Evolutionary conservation across 2,888 invertebrate genomes (phyloP).

Genomic region (Tinea semifulvella): DNA sequence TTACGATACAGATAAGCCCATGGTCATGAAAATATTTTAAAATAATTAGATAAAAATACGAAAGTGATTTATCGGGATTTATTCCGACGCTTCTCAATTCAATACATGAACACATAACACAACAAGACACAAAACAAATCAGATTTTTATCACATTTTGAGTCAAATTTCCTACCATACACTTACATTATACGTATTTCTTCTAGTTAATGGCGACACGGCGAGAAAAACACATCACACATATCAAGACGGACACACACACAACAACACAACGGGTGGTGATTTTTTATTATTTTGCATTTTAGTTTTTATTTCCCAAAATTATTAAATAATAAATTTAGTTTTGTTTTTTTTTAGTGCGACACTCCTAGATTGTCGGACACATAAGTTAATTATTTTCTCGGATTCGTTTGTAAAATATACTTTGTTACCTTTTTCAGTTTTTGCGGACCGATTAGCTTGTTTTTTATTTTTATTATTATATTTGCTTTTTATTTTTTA

Average conservation of each 20-base stretch:
- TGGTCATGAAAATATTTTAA: too few relatives aligned
- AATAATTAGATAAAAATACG: too few relatives aligned
- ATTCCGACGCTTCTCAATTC: too few relatives aligned
- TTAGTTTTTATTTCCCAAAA: neutral
- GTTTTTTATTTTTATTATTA: neutral
- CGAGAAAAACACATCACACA: slow-evolving; percentile 59
- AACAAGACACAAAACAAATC: neutral
- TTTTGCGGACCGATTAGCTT: neutral
- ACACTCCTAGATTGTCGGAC: neutral
- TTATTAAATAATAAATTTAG: neutral
- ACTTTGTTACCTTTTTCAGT: too few relatives aligned
- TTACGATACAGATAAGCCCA: too few relatives aligned
- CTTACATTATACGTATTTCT: slow-evolving; percentile 48
- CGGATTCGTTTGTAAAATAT: too few relatives aligned
- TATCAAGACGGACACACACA: slow-evolving; percentile 60
- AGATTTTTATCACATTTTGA: slow-evolving; percentile 4
- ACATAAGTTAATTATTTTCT: too few relatives aligned
- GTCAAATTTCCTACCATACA: neutral
- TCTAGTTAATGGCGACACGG: slow-evolving; percentile 60
- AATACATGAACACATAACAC: too few relatives aligned
- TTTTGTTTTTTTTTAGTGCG: neutral
- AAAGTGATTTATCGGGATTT: too few relatives aligned
- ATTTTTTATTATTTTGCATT: neutral
- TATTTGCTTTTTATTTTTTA: neutral
- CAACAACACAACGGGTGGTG: slow-evolving; percentile 49